phyloP scores from a whole-genome alignment of 37 sponge, comb jelly and placozoan genomes.

The Haliclona indistincta region DNA sequence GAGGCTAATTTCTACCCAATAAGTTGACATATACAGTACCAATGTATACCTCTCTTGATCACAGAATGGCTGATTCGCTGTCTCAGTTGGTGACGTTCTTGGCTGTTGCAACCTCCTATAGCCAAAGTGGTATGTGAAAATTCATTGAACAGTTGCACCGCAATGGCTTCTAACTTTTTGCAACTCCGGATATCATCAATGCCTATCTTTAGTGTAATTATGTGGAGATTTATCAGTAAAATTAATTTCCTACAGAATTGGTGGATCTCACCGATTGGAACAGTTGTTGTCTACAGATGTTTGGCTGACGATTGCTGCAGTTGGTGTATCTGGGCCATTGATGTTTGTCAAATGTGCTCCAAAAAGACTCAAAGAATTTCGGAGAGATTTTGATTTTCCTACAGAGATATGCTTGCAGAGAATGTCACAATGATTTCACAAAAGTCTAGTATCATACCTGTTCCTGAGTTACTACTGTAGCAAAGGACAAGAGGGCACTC shows the following conservation, averaged over 20 bases:
- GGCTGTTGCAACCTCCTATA: not conserved
- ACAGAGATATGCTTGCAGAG: not conserved
- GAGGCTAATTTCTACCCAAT: no score
- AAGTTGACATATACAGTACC: no score
- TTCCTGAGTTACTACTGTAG: not conserved
- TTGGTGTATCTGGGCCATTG: no score
- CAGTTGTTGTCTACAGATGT: not conserved
- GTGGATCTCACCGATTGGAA: not conserved
- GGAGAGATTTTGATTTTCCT: not conserved
- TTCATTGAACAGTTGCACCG: not conserved
- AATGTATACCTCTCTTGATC: not conserved
- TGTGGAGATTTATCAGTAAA: not conserved
- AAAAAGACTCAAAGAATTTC: not conserved
- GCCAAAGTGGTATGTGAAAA: not conserved
- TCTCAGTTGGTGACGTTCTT: not conserved
- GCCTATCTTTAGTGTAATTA: not conserved
- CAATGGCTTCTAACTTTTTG: not conserved
- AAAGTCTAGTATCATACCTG: not conserved
- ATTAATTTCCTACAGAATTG: not conserved
- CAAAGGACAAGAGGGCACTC: not conserved
- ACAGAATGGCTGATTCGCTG: not conserved
- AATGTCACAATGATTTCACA: not conserved
- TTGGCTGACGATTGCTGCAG: not conserved
- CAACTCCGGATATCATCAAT: not conserved
- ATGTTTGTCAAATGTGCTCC: not conserved